Conservation (phyloP, 1,140 invertebrate species). For the Drosophila sturtevanti region DNA sequence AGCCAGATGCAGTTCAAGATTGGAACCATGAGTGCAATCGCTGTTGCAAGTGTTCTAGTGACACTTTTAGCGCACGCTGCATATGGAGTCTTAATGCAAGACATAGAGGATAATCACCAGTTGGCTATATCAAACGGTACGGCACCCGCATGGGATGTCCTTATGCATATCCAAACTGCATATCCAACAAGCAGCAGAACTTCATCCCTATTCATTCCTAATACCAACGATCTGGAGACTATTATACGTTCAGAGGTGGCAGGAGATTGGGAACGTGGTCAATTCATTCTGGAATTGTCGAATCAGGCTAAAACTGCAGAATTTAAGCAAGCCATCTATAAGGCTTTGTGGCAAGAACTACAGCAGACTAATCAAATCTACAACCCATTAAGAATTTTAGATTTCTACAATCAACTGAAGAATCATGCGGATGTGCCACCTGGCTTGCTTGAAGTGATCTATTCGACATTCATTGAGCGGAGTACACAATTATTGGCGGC, state of each 20-base stretch:
- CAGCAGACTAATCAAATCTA: constrained; percentile 62
- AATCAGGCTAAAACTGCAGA: constrained; percentile 38
- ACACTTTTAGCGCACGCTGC: constrained; percentile 23
- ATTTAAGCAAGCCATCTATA: constrained; percentile 60
- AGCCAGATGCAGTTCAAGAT: constrained; percentile 15
- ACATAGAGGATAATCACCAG: constrained; percentile 8
- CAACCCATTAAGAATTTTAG: constrained; percentile 46
- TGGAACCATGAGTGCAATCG: constrained; percentile 13
- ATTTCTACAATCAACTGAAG: constrained; percentile 45
- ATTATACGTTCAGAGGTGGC: constrained; percentile 60
- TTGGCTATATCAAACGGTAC: constrained; percentile 35
- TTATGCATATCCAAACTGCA: constrained; percentile 43
- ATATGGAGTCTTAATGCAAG: not conserved
- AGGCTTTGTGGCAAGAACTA: constrained; percentile 61
- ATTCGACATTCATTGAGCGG: constrained; percentile 36
- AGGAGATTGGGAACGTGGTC: constrained; percentile 56
- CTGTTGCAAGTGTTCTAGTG: constrained; percentile 1
- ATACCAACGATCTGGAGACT: constrained; percentile 21
- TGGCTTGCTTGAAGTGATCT: constrained; percentile 24
- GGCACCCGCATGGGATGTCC: constrained; percentile 36
- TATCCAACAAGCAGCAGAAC: not conserved
- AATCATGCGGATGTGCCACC: constrained; percentile 31
- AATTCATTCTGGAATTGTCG: constrained; percentile 37
- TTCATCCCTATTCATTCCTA: not conserved
- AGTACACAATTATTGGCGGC: constrained; percentile 58